These are phyloP conservation scores for Tachysurus fulvidraco DNA, from an alignment of 2,113 vertebrate genomes.

Conservation along the genomic window DNA sequence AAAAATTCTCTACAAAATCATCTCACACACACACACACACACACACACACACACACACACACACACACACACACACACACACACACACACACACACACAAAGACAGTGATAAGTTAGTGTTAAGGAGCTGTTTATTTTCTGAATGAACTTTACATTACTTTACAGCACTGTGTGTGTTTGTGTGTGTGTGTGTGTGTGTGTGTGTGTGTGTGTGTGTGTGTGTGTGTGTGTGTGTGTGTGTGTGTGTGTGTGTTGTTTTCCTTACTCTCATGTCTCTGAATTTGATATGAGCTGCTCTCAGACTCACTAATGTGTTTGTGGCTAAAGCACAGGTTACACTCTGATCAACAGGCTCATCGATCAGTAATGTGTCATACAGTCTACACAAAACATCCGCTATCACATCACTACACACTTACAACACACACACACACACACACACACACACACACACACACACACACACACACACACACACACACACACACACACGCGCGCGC, in stretches of 20 bases:
- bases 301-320: constrained; percentile 20
- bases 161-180: neutral
- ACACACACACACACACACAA: too few relatives aligned
- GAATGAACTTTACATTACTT: neutral
- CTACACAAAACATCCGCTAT: constrained; percentile 13
- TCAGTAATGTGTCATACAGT: constrained; percentile 16
- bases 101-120: neutral
- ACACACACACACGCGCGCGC: constrained; percentile 58
- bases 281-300: constrained; percentile 14
- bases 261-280: neutral
- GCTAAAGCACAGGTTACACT: constrained; percentile 18
- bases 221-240: neutral
- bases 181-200: neutral
- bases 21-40: constrained; percentile 17
- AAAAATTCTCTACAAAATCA: neutral
- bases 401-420: neutral
- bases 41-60: constrained; percentile 32
- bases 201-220: neutral
- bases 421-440: constrained; percentile 23
- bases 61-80: constrained; percentile 25
- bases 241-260: neutral
- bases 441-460: constrained; percentile 53
- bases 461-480: constrained; percentile 53
- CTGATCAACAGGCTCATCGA: constrained; percentile 19
- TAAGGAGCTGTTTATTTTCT: constrained; percentile 1